phyloP scores from a whole-genome alignment of 1,140 invertebrate species.

The Nephotettix cincticeps region DNA sequence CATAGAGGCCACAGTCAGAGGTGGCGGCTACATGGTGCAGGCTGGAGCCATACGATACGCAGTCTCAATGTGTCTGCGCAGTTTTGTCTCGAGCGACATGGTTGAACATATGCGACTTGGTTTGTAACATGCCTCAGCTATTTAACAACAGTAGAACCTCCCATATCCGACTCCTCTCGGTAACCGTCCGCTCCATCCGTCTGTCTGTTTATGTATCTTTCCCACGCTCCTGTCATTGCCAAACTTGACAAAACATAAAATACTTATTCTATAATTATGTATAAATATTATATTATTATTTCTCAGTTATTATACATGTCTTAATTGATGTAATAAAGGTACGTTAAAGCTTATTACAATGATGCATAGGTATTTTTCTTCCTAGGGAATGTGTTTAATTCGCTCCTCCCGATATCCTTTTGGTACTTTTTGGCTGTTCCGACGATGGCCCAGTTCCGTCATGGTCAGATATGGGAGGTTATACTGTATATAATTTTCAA shows the following conservation, averaged over 20 bases:
- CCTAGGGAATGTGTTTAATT: too few species aligned
- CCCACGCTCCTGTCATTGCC: neutral
- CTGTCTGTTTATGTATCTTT: neutral
- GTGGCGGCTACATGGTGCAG: constrained; percentile 71
- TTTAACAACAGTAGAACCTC: neutral
- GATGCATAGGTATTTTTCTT: too few species aligned
- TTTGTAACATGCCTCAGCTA: constrained; percentile 47
- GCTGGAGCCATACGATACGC: constrained; percentile 84
- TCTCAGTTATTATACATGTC: neutral
- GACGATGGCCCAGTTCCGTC: too few species aligned
- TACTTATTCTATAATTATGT: too few species aligned
- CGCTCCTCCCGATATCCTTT: too few species aligned
- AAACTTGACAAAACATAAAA: neutral
- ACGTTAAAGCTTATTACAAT: too few species aligned
- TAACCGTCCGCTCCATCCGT: neutral
- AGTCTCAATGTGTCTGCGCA: constrained; percentile 73
- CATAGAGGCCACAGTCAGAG: constrained; percentile 70
- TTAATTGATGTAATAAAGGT: neutral
- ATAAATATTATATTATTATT: neutral
- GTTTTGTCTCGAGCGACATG: constrained; percentile 75
- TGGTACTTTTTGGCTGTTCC: too few species aligned
- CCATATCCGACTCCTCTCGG: neutral
- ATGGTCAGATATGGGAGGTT: too few species aligned
- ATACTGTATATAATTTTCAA: too few species aligned
- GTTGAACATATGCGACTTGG: constrained; percentile 85